Base-by-base conservation (phyloP, 2,888 invertebrate species). In the Herminia tarsipennalis region DNA sequence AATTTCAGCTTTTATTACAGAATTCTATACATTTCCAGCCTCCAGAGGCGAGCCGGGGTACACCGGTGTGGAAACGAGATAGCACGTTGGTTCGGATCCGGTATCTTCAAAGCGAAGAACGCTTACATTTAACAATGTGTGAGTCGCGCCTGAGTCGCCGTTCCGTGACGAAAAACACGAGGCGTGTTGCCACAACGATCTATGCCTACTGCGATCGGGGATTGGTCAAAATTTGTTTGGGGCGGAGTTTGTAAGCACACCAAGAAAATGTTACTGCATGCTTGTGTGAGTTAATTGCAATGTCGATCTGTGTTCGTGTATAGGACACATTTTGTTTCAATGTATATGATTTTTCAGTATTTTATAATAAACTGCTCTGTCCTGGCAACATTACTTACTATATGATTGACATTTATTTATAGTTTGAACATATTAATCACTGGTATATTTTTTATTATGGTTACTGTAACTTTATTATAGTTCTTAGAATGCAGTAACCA, bases 61-160 rank as follows among this genome's bases (percentile, higher is more conserved):
- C 54, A 64, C 78, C 74, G 73, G 73, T 73, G 88, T 71, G 72
- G 48, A 76, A 90, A 76, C 64, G 87, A 80, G 90, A 90, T 70
- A 81, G 89, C 81, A 83, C 49, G 76, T 83, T 66, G 69, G 70
- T 70, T 76, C 68, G 73, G 75, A 85, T 86, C 86, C 81, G 86
- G 86, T 89, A 82, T 88, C 88, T 88, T 88, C 82, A 80, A 81
- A 84, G 80, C 78, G 82, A 84, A 68, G 81, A 86, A 80, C 83
- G 84, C 78, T 86, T 77, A 79, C 73, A 77, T 85, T 40, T 86
- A 85, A 89, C 88, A 84, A 87, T 88, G 90, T 90, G 90, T 88
- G 90, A 88, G 90, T 89, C 89, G 91, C 91, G 91, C 91, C 88
- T 82, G 91, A 90, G 91, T 90, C 85, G 91, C 73, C 76, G 84